Base-by-base conservation (phyloP, 2,888 invertebrate genomes). In the Luperina nickerlii region DNA sequence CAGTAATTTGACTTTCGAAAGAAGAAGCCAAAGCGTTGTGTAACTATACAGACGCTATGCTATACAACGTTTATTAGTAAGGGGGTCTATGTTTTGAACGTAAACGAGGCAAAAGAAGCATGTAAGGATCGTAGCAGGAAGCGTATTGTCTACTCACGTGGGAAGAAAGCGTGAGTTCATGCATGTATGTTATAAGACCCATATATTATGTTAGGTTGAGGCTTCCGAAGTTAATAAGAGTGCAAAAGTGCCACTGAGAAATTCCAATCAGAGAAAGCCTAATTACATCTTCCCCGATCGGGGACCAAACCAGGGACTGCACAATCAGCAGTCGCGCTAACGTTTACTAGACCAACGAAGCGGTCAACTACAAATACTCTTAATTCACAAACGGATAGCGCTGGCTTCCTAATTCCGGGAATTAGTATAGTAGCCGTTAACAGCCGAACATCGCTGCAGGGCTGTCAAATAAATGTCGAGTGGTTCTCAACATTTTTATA, bases 391-490 rank as follows among this genome's bases (percentile, higher is more conserved):
- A 63, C 57, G 67, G 63, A 57, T 72, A 72, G 27, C 48, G 38
- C 3, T 18, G 62, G 32, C 69, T 65, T 65, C 42, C 69, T 77
- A 32, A 86, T 70, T 66, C 69, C 62, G 2, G 60, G 51, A 85
- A 75, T 75, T 68, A 86, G 62, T 45, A 63, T 74, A 84, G 63
- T 48, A 60, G 63, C 67, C 57, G 76, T 86, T 77, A 82, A 88
- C 78, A 68, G 60, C 70, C 18, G 70, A 87, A 85, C 79, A 76
- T 81, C 74, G 77, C 76, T 87, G 88, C 85, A 90, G 81, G 85
- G 84, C 88, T 90, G 91, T 91, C 91, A 90, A 92, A 93, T 94
- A 93, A 94, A 94, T 91, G 93, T 93, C 92, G 91, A 92, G 89
- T 81, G 87, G 84, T 90, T 89, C 89, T 92, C 91, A 91, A 90